Evolutionary conservation across 2,888 invertebrate species (phyloP), one percentile per base, ranked within the genome.

Genomic region (Eurytoma californica): DNA sequence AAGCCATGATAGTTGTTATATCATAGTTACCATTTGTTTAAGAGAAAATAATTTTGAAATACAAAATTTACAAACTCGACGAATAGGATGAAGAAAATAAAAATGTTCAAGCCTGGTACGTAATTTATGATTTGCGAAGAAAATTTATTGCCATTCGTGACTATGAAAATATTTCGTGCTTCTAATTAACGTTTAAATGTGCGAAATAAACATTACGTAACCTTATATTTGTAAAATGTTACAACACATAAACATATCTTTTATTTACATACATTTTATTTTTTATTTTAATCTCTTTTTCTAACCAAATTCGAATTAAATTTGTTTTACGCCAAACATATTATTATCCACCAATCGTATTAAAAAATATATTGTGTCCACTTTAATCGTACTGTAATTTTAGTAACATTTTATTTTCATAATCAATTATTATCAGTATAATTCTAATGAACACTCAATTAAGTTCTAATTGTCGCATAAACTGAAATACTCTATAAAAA

Each of bases 151-250:
- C 20, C 12, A 24, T 53, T 55, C 53, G 9, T 14, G 16, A n/a
- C 28, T 24, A 30, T 24, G 24, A 55, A 67, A 67, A 53, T 20
- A 16, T 16, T 67, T 67, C 53, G 3, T n/a, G 3, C 7, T 28
- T 18, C 67, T 57, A 69, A 69, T 57, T 57, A 39, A 69, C 69
- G 20, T 13, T 0, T 58, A 5, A 28, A 18, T 39, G 14, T 57
- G 28, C 57, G 55, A 57, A 47, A 57, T 69, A 57, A 5, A 3
- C 0, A 20, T 69, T 69, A 69, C 57, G 39, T 47, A 69, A 69
- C n/a, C 18, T 24, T 18, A 18, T 58, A 58, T 20, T 58, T 20
- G 24, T n/a, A 58, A 58, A 7, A 53, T 53, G n/a, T 53, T 53
- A 16, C n/a, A 53, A 9, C 53, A 53, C 13, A 4, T 0, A 3